Conservation (phyloP, 2,113 vertebrate species). For the Taxidea taxus region DNA sequence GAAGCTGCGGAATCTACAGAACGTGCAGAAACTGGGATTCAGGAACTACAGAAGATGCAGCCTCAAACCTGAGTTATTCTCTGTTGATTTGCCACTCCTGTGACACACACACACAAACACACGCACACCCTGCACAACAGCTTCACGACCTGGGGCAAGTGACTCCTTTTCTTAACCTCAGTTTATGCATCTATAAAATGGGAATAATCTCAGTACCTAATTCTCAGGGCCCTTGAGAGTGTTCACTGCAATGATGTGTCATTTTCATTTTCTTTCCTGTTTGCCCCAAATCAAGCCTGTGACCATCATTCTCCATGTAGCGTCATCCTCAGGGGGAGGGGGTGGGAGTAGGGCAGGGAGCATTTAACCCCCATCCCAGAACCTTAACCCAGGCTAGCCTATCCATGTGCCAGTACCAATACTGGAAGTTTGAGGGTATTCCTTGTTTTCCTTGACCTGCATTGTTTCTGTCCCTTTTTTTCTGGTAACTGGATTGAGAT, state of each 20-base stretch:
- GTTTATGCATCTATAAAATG: neutral
- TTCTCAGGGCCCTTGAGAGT: neutral
- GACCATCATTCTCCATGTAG: neutral
- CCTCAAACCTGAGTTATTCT: neutral
- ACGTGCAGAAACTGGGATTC: neutral
- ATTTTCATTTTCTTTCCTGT: neutral
- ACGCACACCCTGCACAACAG: neutral
- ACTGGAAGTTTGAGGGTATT: neutral
- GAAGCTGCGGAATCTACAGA: neutral
- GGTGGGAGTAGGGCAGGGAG: neutral
- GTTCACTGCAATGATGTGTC: neutral
- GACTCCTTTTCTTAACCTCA: neutral
- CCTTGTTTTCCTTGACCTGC: neutral
- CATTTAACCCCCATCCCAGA: neutral
- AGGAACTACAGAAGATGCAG: neutral
- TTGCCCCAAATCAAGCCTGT: neutral
- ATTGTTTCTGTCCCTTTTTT: neutral
- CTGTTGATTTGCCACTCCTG: neutral
- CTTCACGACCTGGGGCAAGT: neutral
- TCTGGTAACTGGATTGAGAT: neutral
- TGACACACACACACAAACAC: neutral
- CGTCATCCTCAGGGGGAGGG: neutral
- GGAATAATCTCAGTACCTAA: neutral
- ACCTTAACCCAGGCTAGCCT: neutral
- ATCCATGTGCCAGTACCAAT: neutral